A percentile compares a stretch with the other conserved stretches of the same genome.
Evolutionary conservation across 1,140 invertebrate species (phyloP).

Genomic region (Drusus annulatus): DNA sequence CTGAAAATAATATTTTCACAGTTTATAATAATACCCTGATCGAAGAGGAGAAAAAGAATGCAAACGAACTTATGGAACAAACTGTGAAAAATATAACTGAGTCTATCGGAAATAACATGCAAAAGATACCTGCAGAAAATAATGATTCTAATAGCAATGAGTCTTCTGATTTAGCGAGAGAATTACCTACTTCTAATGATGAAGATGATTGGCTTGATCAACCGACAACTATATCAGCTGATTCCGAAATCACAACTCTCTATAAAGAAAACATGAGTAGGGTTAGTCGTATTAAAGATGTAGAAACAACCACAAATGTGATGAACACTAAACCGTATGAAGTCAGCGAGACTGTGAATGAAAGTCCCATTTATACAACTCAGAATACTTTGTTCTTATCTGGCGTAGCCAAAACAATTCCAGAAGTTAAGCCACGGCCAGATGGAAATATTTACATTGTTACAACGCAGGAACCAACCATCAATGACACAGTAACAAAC

Average conservation of each 20-base stretch:
- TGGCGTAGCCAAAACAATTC: background rate
- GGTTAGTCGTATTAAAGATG: background rate
- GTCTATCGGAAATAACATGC: conserved; percentile 9
- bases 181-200: conserved; percentile 13
- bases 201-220: conserved; percentile 50
- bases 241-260: background rate
- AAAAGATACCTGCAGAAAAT: background rate
- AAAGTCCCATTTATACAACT: conserved; percentile 44
- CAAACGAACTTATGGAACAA: conserved; percentile 27
- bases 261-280: background rate
- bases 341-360: conserved; percentile 54
- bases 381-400: conserved; percentile 33
- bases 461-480: conserved; percentile 27
- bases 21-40: background rate
- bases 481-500: conserved; percentile 30
- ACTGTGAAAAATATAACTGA: conserved; percentile 13
- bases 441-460: conserved; percentile 54
- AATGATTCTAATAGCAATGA: background rate
- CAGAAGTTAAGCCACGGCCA: conserved; percentile 19
- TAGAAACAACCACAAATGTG: conserved; percentile 21
- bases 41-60: conserved; percentile 19
- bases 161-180: conserved; percentile 16
- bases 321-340: conserved; percentile 45
- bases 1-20: conserved; percentile 40
- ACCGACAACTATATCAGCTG: conserved; percentile 11